Evolutionary conservation across 2,113 vertebrate species (phyloP), one percentile per base, ranked within the genome.

Genomic region (Phalacrocorax brasilianus): DNA sequence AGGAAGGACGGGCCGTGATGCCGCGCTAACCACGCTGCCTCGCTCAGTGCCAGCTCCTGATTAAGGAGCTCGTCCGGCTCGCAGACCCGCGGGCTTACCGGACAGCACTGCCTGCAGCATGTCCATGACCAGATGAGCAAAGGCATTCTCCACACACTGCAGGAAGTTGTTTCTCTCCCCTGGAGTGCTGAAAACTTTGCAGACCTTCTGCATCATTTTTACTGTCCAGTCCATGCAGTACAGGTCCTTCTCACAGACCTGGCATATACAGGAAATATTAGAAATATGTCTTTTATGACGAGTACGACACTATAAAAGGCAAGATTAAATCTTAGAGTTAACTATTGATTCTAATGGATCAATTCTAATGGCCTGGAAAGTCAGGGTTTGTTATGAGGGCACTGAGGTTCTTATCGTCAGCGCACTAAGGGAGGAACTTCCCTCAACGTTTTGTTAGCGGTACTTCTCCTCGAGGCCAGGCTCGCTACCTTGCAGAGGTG

Each of bases 241-340:
- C 30, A 98, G 92, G 13, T 99, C 99, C 96, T 99, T 99, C 97
- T 99, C 98, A 26, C 98, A 99, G 76, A 99, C 99, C 99, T 99
- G 76, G 3, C 9, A 53, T 9, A 58, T 55, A 84, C 4, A 61
- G 93, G 22, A 12, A 76, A 52, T 23, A 6, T 10, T 17, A 33
- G 74, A 96, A 59, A 40, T 30, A 2, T 6, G 1, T 6, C 0
- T 40, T 55, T 35, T 6, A 1, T 17, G 55, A 5, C 5, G 14
- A 30, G 22, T 7, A 6, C 1, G 2, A 63, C 2, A 5, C 23
- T 35, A 53, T 23, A 63, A 79, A 62, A 38, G 50, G 47, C 5
- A 53, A 45, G 12, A 4, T 27, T 13, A 35, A 23, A 63, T 13
- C 7, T 68, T 0, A 35, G 33, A 4, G 0, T 55, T 35, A 22